phyloP scores from a whole-genome alignment of 2,888 invertebrate species.

The Digitonthophagus gazella region DNA sequence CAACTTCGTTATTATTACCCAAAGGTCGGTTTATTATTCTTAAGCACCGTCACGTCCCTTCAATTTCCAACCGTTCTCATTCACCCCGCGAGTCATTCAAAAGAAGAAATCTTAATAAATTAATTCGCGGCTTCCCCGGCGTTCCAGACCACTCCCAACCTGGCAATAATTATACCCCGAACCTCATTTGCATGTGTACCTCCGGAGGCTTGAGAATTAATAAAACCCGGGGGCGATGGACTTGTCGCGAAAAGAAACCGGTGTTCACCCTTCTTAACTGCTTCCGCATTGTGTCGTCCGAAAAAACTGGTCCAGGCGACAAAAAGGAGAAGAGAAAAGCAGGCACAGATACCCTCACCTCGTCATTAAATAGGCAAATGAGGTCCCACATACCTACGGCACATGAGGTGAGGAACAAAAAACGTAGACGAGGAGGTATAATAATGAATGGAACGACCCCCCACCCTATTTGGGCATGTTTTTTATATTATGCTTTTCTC shows the following conservation, averaged over 20 bases:
- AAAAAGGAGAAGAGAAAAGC: constrained; percentile 41
- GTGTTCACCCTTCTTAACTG: constrained; percentile 25
- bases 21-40: too few species aligned
- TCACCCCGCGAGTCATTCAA: too few species aligned
- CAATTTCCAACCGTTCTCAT: too few species aligned
- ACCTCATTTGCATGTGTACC: constrained; percentile 6
- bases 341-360: constrained; percentile 36
- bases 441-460: not conserved
- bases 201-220: not conserved
- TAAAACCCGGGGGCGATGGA: constrained; percentile 13
- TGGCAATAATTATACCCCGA: constrained; percentile 12
- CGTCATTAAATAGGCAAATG: constrained; percentile 46
- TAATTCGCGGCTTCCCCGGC: not conserved
- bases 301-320: constrained; percentile 34
- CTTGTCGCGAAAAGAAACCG: constrained; percentile 19
- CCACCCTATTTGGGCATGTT: not conserved
- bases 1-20: too few species aligned
- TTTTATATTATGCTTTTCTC: not conserved
- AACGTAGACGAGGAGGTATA: not conserved
- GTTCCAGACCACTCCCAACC: constrained; percentile 2
- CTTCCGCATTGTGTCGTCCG: constrained; percentile 31
- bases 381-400: constrained; percentile 36
- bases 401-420: constrained; percentile 11
- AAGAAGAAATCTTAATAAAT: not conserved
- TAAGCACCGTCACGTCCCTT: too few species aligned